These are phyloP conservation scores for Cinclus mexicanus DNA, from an alignment of 2,113 vertebrate genomes.

Conservation along the genomic window DNA sequence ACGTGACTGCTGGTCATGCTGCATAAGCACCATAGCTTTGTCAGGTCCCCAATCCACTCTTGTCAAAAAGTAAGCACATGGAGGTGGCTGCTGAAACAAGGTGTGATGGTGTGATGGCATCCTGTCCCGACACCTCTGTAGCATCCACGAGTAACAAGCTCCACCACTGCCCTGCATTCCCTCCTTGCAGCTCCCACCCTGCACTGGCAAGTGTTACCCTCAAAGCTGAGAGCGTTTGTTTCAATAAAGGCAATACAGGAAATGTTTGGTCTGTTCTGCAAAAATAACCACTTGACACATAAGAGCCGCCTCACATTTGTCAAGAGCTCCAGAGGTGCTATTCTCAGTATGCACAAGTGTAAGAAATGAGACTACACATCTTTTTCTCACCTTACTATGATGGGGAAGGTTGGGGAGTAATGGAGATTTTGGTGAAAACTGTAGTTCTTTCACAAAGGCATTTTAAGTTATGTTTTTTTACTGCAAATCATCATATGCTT, in stretches of 20 bases:
- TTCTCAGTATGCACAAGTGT: background rate
- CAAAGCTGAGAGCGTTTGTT: background rate
- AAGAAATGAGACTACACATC: background rate
- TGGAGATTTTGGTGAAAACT: background rate
- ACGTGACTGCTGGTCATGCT: background rate
- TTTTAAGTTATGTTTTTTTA: background rate
- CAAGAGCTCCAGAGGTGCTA: background rate
- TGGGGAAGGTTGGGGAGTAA: background rate
- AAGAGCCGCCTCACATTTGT: background rate
- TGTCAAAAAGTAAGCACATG: accelerated
- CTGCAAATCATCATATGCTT: background rate
- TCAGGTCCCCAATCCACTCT: background rate
- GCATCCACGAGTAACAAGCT: background rate
- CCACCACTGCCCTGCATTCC: background rate
- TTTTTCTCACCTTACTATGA: background rate
- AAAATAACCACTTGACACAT: background rate
- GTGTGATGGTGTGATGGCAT: background rate
- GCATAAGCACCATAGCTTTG: background rate
- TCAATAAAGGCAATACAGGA: background rate
- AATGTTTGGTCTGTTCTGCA: background rate
- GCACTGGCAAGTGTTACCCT: background rate
- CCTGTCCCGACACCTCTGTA: background rate
- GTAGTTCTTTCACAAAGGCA: background rate
- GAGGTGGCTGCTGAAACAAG: background rate
- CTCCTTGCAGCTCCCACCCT: background rate